These are phyloP conservation scores for Philaenus spumarius DNA, from an alignment of 1,140 invertebrate species.

Conservation along the genomic window DNA sequence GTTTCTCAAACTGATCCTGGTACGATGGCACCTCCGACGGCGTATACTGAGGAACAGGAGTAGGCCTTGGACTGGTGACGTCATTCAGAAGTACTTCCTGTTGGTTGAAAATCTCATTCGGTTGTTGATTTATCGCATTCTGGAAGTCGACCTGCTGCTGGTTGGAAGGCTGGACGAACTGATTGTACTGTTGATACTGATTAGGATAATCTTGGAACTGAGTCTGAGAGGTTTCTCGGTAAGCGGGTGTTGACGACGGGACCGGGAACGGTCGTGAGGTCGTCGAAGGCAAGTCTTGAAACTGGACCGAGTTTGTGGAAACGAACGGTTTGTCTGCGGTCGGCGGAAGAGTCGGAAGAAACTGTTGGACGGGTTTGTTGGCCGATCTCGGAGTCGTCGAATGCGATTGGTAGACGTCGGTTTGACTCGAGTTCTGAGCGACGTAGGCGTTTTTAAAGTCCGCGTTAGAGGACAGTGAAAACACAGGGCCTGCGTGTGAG, in stretches of 20 bases:
- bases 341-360: conserved; percentile 36
- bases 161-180: too few species aligned
- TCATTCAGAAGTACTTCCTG: neutral
- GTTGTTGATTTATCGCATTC: too few species aligned
- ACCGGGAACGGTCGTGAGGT: too few species aligned
- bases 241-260: too few species aligned
- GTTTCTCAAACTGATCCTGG: conserved; percentile 29
- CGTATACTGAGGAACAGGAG: conserved; percentile 4
- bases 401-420: neutral
- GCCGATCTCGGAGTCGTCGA: conserved; percentile 1
- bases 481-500: conserved; percentile 35
- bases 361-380: conserved; percentile 37
- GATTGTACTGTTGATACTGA: too few species aligned
- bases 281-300: too few species aligned
- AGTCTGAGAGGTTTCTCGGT: too few species aligned
- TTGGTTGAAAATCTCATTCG: too few species aligned
- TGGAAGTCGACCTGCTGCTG: too few species aligned
- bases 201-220: too few species aligned
- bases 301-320: conserved; percentile 26
- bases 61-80: conserved; percentile 1
- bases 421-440: neutral
- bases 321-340: conserved; percentile 26
- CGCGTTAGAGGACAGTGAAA: conserved; percentile 32
- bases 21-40: conserved; percentile 11
- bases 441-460: neutral